Evolutionary conservation across 2,113 vertebrate species (phyloP), one percentile per base, ranked within the genome.

Genomic region (Oncorhynchus clarkii): DNA sequence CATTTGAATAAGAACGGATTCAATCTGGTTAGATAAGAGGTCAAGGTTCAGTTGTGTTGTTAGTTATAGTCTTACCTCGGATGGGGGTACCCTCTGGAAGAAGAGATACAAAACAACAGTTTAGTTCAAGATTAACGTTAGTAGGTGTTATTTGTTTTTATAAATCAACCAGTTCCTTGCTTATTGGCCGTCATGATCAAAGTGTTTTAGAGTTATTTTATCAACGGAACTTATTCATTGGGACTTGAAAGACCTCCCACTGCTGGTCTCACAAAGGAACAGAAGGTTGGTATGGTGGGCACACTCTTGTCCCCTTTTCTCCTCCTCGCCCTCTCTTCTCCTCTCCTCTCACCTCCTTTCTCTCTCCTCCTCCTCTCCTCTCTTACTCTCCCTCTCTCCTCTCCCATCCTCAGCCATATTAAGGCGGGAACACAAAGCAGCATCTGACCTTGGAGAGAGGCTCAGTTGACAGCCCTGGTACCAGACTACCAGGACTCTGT

Each of bases 81-180:
- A 99, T 98, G 45, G 98, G 97, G 89, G 98, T 99, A 95, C 95
- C 94, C 96, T 96, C 98, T 99, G 96, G 90, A 96, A 93, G 85
- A 91, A 92, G 87, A 93, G 85, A 62, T 24, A 93, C 88, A 93
- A 14, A 88, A 91, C 93, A 87, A 90, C 84, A 92, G 90, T 92
- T 92, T 89, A 92, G 86, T 90, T 89, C 76, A 86, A 70, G 57
- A 81, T 90, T 89, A 89, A 82, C 82, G 79, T 86, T 82, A 87
- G 81, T 84, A 78, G 76, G 82, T 73, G 71, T 84, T 84, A 75
- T 88, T 89, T 71, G 45, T 89, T 68, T 68, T 24, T 59, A 11
- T 27, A 62, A 65, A 71, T n/a, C 73, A 49, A 70, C 12, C 64
- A 59, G 48, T 85, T 75, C 76, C 70, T 79, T 80, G 71, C 72